Evolutionary conservation across 2,888 invertebrate genomes (phyloP), one percentile per base, ranked within the genome.

Genomic region (Agelastica alni): DNA sequence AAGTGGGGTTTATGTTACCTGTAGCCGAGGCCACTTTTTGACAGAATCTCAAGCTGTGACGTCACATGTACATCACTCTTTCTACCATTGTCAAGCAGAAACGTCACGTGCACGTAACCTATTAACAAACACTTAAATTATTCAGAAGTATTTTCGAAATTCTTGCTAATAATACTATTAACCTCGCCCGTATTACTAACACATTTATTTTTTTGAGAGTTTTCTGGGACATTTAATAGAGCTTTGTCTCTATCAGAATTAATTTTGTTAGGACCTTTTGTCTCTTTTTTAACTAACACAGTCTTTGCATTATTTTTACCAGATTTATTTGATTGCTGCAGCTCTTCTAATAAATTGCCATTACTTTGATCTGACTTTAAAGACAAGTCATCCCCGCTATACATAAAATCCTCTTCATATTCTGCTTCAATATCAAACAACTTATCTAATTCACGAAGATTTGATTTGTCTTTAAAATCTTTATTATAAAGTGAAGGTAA

Each of bases 331-430:
- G 56, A 39, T 13, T 32, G 37, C 13, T 54, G 49, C 37, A 59
- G 36, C 36, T 56, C 59, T 13, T 59, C 56, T 20, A 57, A 43
- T 30, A 57, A 41, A 46, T 39, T 56, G 28, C 51, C 44, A 41
- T 56, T 62, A 5, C 54, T 49, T n/a, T 51, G 46, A 28, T 60
- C 58, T 4, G 59, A 59, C 20, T 61, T 60, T 20, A 59, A 46
- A 10, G 65, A 62, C 28, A 65, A 53, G 34, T 65, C 62, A 52
- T 63, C 63, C 4, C 58, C 61, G 46, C 62, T 65, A 32, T 61
- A 71, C 65, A 74, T 72, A 60, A 75, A 75, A 64, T 76, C 75
- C 61, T 76, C 75, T 60, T 76, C 75, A 51, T 75, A 76, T 52
- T 74, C 73, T 51, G 69, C 71, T 51, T 70, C 71, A 44, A 70